Conservation (phyloP, 2,113 vertebrate genomes). For the Phalacrocorax carbo region DNA sequence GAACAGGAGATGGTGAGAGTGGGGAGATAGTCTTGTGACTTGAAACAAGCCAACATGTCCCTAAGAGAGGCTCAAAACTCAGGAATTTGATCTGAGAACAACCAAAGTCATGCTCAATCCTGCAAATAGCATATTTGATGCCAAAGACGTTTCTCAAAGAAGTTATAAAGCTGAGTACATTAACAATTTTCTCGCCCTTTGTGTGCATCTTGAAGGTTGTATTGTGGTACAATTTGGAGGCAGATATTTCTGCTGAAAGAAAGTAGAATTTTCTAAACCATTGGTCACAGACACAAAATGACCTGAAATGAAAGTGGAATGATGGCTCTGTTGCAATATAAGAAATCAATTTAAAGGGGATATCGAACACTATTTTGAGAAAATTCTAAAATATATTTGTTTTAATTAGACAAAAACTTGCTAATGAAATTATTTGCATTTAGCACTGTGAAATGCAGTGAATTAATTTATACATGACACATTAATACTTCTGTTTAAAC, state of each 20-base stretch:
- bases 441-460: neutral
- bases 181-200: slow-evolving; percentile 21
- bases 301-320: neutral
- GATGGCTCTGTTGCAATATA: neutral
- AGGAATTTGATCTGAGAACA: neutral
- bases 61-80: neutral
- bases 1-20: neutral
- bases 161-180: neutral
- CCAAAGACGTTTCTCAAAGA: neutral
- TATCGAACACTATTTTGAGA: neutral
- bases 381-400: neutral
- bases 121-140: neutral
- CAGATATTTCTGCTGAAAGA: slow-evolving; percentile 1
- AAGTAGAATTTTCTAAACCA: slow-evolving; percentile 48
- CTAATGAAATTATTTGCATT: slow-evolving; percentile 2
- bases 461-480: slow-evolving; percentile 8
- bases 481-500: slow-evolving; percentile 51
- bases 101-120: neutral
- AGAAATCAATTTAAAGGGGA: neutral
- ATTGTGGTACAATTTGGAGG: neutral
- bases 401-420: slow-evolving; percentile 5
- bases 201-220: neutral
- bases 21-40: neutral
- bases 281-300: slow-evolving; percentile 22
- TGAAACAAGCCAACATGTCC: neutral